Evolutionary conservation across 1,140 invertebrate species (phyloP).

Genomic region (Hypothenemus hampei): DNA sequence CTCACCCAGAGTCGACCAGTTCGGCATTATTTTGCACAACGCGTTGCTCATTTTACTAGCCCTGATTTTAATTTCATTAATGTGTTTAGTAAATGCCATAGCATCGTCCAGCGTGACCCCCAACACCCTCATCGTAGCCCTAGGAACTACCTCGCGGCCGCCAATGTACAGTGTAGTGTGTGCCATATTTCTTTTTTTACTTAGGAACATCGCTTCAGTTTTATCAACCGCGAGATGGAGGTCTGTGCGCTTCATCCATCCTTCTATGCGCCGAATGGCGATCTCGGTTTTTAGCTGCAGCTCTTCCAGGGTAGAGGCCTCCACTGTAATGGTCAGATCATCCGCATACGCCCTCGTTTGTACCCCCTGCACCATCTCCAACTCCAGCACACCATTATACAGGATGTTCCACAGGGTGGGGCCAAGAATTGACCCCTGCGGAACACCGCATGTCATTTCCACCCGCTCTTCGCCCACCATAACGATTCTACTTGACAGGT

Average conservation of each 20-base stretch:
- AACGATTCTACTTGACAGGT: conserved; percentile 1
- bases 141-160: background rate
- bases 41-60: conserved; percentile 1
- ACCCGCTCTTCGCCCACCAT: background rate
- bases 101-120: conserved; percentile 11
- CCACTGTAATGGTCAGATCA: conserved; percentile 33
- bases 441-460: conserved; percentile 23
- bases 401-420: conserved; percentile 39
- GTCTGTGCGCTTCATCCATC: background rate
- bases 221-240: conserved; percentile 8
- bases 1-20: background rate
- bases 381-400: conserved; percentile 35
- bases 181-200: background rate
- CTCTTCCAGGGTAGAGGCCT: conserved; percentile 2
- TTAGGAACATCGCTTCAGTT: conserved; percentile 5
- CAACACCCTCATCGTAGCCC: conserved; percentile 5
- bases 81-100: conserved; percentile 5
- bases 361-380: conserved; percentile 25
- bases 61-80: conserved; percentile 4
- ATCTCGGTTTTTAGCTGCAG: background rate
- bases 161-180: background rate
- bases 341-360: conserved; percentile 36
- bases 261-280: background rate
- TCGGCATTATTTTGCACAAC: conserved; percentile 18
- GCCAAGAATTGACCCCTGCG: conserved; percentile 39